Base-by-base conservation (phyloP, 2,888 invertebrate genomes). In the Aphrophora alni region DNA sequence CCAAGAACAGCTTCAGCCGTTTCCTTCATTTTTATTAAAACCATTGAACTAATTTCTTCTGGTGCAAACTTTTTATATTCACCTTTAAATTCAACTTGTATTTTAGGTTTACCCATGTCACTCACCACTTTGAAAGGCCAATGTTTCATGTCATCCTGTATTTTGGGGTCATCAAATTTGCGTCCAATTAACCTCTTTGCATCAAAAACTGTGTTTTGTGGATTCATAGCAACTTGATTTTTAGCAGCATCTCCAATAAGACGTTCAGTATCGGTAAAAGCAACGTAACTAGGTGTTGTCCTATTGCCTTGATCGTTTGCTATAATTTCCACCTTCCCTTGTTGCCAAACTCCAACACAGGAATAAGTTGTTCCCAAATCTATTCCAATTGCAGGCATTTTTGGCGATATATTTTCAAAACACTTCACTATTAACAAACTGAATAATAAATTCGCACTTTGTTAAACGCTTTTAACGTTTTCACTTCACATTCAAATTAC, bases 351-450 rank as follows among this genome's bases (percentile, higher is more conserved):
- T 71, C 93, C 95, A 76, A 95, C 95, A 87, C 95, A 95, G 78
- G 95, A 96, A 89, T 93, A 97, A 17, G 95, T 96, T 77, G 96
- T 96, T 78, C 96, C 96, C 86, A 96, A 90, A 89, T 97, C 96
- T 87, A 96, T 96, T 84, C 95, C 95, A 84, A 95, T 91, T 79
- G 93, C 92, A 85, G 92, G 91, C 87, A 89, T 87, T 86, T 89
- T 90, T 38, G 33, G 59, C 38, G 77, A 73, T 77, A 77, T 81
- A 59, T 59, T 77, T 12, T 14, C 21, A 69, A 0, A 12, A 33
- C 38, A 26, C 5, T 71, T 17, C 27, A 26, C 27, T 26, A 28
- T 14, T 28, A 1, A 14, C 27, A 26, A 25, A 17, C n/a, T n/a
- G 10, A 71, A 27, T 26, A n/a, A 26, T 12, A 26, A 1, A 1